Base-by-base conservation (phyloP, 2,113 vertebrate species). In the Apodemus speciosus region DNA sequence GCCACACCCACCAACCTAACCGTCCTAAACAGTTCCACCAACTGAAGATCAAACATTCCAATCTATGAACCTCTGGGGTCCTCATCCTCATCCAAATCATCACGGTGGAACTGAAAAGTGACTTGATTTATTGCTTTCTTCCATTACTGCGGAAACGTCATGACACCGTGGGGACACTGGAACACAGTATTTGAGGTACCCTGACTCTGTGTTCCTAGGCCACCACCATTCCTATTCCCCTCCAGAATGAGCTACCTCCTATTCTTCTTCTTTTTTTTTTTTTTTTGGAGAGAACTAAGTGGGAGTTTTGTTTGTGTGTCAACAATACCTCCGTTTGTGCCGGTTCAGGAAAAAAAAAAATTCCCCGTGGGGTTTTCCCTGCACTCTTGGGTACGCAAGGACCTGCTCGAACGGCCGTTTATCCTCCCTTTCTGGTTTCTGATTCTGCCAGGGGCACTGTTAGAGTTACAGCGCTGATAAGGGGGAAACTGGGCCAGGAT, bases 401-500 rank as follows among this genome's bases (percentile, higher is more conserved):
- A 96, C 94, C 96, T 95, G 6, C 94, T 97, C 10, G 56, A 18
- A 4, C 14, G 14, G 30, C 64, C 14, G 94, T 95, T 97, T 62
- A 94, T 89, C 92, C 95, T 87, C 95, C 96, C 95, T 95, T 96
- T 97, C 97, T 94, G 97, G 93, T 98, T 98, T 93, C 95, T 95
- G 96, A 97, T 96, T 96, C 96, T 90, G 98, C 98, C 98, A 97
- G 58, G 81, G 98, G 98, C 97, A 40, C 95, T 95, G 92, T 91
- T 96, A 71, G 97, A 97, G 98, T 96, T 96, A 96, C 96, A 96
- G 97, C 94, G 90, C 94, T 92, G 98, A 98, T 98, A 98, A 98
- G 97, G 76, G 95, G 49, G 40, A 98, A 98, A 97, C 97, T 97
- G 96, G 98, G 98, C 97, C 92, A 98, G 98, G 98, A 98, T 98